Conservation (phyloP, 2,888 invertebrate genomes). For the Lamellibrachia columna region DNA sequence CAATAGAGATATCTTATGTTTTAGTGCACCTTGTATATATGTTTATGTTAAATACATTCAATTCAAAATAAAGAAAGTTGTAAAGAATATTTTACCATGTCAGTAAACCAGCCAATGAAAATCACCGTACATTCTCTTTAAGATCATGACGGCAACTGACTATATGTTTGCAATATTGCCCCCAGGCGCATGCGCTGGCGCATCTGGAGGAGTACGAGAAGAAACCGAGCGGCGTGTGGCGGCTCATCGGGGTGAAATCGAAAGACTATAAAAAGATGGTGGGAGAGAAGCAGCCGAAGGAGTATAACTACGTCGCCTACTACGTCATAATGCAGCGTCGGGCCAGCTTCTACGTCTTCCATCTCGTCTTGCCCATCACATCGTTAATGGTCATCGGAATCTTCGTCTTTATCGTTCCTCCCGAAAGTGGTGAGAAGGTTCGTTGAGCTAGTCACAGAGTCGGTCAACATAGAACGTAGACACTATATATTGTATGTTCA, state of each 20-base stretch:
- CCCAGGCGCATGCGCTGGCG: neutral
- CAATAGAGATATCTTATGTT: too few species aligned
- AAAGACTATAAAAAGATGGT: neutral
- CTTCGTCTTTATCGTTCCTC: neutral
- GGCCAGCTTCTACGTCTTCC: neutral
- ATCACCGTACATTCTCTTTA: too few species aligned
- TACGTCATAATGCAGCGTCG: neutral
- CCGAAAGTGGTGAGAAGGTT: neutral
- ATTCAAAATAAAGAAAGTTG: too few species aligned
- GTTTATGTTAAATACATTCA: too few species aligned
- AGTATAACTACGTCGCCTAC: neutral
- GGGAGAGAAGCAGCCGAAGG: neutral
- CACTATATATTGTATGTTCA: too few species aligned
- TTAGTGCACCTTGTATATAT: too few species aligned
- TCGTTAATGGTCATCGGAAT: neutral
- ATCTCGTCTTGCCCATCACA: neutral
- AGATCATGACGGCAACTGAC: too few species aligned
- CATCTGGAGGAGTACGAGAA: neutral
- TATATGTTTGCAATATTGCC: neutral
- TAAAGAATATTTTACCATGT: too few species aligned
- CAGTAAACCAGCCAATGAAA: too few species aligned
- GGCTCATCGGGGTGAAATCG: neutral
- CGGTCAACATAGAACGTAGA: neutral
- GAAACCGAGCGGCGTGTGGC: neutral
- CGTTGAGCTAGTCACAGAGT: neutral